Base-by-base conservation (phyloP, 2,888 invertebrate species). In the Calliphora vomitoria region DNA sequence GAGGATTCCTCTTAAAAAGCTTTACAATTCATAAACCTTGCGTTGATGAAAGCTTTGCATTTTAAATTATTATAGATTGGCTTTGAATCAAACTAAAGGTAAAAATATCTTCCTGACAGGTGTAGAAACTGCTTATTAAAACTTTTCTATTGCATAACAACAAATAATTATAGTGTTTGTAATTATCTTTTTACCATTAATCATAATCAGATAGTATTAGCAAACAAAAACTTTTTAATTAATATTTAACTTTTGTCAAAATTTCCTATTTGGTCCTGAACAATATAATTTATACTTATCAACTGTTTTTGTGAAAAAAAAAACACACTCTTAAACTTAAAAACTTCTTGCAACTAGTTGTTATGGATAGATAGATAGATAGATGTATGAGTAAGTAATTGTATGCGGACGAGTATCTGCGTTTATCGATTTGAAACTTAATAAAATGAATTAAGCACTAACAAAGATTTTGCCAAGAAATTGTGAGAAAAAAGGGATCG, bases 231-330 rank as follows among this genome's bases (percentile, higher is more conserved):
- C 15, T 76, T 76, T 64, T 69, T 50, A 50, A 69, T 50, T 50
- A n/a, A 31, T 47, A 53, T 31, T 69, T 18, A 31, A 35, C 1
- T 69, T 53, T 6, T 53, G 25, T 31, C 41, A 13, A 78, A 44
- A 78, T 78, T 68, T 78, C n/a, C 31, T 18, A 68, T 68, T 55
- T 13, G 66, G 38, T 47, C 20, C 11, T 41, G 25, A 76, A 64
- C 38, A 38, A 47, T 4, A 13, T 47, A 20, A 76, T 64, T 76
- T 76, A 11, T 38, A 20, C 35, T 64, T 47, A 55, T 15, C 13
- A 55, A 41, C 41, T 55, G 41, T 20, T 6, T 55, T 41, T 55
- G 25, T 25, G 25, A 1, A 13, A 8, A 58, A 18, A 25, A 31
- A 53, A 47, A 78, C 25, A 31, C 10, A 50, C 50, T 53, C 35